Evolutionary conservation across 1,140 invertebrate genomes (phyloP), one percentile per base, ranked within the genome.

Genomic region (Psix sp.): DNA sequence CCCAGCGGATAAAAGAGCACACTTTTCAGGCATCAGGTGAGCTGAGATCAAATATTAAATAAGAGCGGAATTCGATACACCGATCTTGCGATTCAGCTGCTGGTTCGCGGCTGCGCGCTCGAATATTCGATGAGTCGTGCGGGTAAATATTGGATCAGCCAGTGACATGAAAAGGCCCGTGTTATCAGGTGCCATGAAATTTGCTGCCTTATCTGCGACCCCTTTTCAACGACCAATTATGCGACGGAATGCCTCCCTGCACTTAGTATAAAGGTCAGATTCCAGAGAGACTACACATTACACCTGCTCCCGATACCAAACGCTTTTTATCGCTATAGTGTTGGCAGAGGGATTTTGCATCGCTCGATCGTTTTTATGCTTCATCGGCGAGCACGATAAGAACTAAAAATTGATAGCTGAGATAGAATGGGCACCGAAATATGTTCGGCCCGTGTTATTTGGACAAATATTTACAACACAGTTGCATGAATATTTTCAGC

Each of bases 31-130:
- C 49, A 14, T 56, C 45, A 52, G 45, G 33, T 43, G 54, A 66
- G 39, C 46, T 52, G 24, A 35, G 45, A 75, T 84, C 71, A 80
- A 84, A 80, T 84, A 81, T 84, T 83, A 81, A 66, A 83, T 78
- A 78, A 78, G 79, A 77, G 74, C 79, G n/a, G n/a, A n/a, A n/a
- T n/a, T n/a, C n/a, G n/a, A n/a, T n/a, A n/a, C n/a, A n/a, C n/a
- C n/a, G n/a, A n/a, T n/a, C n/a, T n/a, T n/a, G n/a, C n/a, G n/a
- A n/a, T n/a, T n/a, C n/a, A n/a, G n/a, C n/a, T n/a, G n/a, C n/a
- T n/a, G n/a, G n/a, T n/a, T n/a, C n/a, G n/a, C n/a, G n/a, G n/a
- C 13, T 24, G 21, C 21, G 21, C 13, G 33, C 39, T 18, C 18
- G 51, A 74, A 68, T 74, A 63, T 68, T 65, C 65, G 60, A 68